Evolutionary conservation across 2,888 invertebrate species (phyloP).

Genomic region (Coelopa pilipes): DNA sequence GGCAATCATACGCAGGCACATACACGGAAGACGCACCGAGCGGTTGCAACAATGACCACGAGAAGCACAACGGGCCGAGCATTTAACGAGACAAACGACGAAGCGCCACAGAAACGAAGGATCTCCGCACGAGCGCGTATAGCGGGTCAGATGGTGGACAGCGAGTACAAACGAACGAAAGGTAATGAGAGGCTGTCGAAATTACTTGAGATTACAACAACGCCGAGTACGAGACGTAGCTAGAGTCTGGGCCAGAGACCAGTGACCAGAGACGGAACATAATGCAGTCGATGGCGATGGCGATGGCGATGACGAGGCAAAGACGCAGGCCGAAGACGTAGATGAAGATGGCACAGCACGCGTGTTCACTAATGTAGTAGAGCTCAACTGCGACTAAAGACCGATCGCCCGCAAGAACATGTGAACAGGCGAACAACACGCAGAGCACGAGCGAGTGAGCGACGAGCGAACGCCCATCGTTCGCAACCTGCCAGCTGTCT

Average conservation of each 20-base stretch:
- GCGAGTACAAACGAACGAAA: too few species aligned
- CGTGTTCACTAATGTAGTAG: not conserved
- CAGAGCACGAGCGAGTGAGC: not conserved
- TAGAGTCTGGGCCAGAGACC: not conserved
- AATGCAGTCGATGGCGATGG: not conserved
- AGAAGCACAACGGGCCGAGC: too few species aligned
- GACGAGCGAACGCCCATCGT: not conserved
- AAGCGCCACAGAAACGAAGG: too few species aligned
- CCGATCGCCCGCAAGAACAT: constrained; percentile 12
- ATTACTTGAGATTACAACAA: not conserved
- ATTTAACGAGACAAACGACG: too few species aligned
- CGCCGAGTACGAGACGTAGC: not conserved
- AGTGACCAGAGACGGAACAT: not conserved
- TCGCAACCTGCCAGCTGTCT: too few species aligned
- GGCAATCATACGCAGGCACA: too few species aligned
- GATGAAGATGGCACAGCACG: constrained; percentile 6
- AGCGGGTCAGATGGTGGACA: too few species aligned
- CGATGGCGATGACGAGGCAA: not conserved
- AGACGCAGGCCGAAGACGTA: not conserved
- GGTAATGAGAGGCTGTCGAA: not conserved
- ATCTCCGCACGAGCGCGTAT: too few species aligned
- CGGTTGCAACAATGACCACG: too few species aligned
- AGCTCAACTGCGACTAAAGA: constrained; percentile 18
- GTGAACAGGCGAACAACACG: not conserved
- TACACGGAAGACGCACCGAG: too few species aligned